These are phyloP conservation scores for Oreochromis grahami DNA, from an alignment of 2,797 vertebrate species.

Conservation along the genomic window DNA sequence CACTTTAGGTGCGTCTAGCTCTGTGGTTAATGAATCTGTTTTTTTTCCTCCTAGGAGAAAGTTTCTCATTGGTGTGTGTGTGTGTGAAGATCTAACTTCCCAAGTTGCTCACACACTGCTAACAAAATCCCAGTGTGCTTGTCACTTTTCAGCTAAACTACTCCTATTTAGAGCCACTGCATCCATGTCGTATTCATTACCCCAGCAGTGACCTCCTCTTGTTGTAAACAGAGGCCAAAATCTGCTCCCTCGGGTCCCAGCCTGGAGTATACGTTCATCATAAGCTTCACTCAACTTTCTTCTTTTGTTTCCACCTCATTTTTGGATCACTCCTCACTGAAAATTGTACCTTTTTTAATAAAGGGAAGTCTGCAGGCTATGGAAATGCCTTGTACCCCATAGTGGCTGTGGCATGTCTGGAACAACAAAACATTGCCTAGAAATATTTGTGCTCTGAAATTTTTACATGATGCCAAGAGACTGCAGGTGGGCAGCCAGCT, in stretches of 20 bases:
- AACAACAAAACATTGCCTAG: background rate
- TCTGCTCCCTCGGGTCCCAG: background rate
- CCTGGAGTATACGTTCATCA: background rate
- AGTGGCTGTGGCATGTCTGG: conserved; percentile 39
- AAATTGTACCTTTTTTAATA: conserved; percentile 28
- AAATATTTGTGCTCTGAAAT: background rate
- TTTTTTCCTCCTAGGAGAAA: background rate
- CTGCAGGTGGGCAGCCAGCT: conserved; percentile 15
- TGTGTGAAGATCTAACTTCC: conserved; percentile 37
- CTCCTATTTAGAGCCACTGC: background rate
- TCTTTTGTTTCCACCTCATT: background rate
- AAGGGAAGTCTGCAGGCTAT: conserved; percentile 19
- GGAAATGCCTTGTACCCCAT: conserved; percentile 47
- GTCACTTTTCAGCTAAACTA: background rate
- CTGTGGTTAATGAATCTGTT: background rate
- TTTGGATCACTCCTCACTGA: background rate
- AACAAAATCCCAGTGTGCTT: conserved; percentile 32
- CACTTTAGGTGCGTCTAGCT: background rate
- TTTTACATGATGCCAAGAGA: background rate
- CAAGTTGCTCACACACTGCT: conserved; percentile 17
- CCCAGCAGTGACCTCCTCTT: background rate
- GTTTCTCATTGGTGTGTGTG: conserved; percentile 25
- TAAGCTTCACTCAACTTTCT: background rate
- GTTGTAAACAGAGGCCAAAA: background rate
- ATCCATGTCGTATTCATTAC: background rate